Evolutionary conservation across 2,113 vertebrate species (phyloP).

Genomic region (Eulacestoma nigropectus): DNA sequence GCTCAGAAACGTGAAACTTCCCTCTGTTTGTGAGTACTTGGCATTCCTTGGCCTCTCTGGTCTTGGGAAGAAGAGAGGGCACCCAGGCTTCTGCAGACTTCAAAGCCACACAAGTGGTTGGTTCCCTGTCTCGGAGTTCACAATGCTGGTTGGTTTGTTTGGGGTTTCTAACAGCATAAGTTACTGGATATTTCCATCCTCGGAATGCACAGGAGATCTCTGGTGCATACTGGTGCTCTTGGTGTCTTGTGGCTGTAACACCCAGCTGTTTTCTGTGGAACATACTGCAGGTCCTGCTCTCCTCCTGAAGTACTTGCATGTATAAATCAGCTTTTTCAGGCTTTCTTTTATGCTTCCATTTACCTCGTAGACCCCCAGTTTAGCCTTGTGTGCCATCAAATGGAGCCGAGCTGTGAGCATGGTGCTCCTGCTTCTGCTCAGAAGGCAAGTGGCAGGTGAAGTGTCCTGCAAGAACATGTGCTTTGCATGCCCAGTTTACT

Average conservation of each 20-base stretch:
- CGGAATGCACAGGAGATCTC: background rate
- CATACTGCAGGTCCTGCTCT: background rate
- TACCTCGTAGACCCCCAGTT: background rate
- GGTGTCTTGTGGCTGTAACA: background rate
- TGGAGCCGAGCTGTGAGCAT: background rate
- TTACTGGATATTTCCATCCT: background rate
- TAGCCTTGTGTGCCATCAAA: background rate
- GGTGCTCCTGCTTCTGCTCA: background rate
- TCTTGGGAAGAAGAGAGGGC: background rate
- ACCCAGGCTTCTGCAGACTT: background rate
- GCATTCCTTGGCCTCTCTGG: background rate
- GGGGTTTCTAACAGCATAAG: background rate
- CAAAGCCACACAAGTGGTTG: accelerated
- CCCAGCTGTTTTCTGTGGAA: background rate
- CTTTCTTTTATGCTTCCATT: background rate
- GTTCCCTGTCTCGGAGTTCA: background rate
- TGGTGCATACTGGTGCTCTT: background rate
- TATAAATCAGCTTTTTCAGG: background rate
- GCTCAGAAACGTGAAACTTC: background rate
- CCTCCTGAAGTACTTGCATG: background rate
- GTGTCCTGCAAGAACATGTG: background rate
- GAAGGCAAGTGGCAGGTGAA: background rate
- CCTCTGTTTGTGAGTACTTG: background rate
- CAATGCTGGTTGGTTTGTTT: background rate
- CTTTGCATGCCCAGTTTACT: background rate